Conservation (phyloP, 2,113 vertebrate species). For the Myotis brandtii region DNA sequence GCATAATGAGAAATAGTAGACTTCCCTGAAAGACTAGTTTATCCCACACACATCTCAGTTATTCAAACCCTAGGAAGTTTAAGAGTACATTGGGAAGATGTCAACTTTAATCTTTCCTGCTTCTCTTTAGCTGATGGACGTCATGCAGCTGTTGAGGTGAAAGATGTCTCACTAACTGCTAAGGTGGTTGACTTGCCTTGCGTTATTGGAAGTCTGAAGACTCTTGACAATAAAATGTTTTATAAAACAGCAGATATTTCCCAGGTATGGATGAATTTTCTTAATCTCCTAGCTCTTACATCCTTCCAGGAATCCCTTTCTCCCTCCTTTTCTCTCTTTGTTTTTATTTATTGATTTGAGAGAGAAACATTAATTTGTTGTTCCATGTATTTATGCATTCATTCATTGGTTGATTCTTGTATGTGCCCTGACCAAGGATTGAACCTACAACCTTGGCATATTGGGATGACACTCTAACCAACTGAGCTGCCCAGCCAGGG, state of each 20-base stretch:
- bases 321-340: background rate
- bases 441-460: background rate
- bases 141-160: constrained; percentile 93
- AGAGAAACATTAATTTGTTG: background rate
- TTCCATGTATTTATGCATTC: background rate
- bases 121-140: constrained; percentile 90
- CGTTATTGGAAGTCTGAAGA: constrained; percentile 94
- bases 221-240: constrained; percentile 96
- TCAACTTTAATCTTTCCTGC: constrained; percentile 47
- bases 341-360: background rate
- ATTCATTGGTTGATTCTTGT: background rate
- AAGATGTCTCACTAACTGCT: constrained; percentile 92
- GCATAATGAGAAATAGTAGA: constrained; percentile 33
- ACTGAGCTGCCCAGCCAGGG: background rate
- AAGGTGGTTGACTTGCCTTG: constrained; percentile 97
- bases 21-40: constrained; percentile 35
- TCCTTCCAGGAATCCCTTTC: background rate
- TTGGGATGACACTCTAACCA: background rate
- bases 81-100: constrained; percentile 18
- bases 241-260: constrained; percentile 97
- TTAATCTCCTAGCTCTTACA: background rate
- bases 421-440: background rate
- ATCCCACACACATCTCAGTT: background rate
- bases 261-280: constrained; percentile 89
- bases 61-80: constrained; percentile 15